Percentiles rank a stretch among this genome's conserved stretches.
Conservation (phyloP, 2,797 vertebrate species). For the Macroramphosus scolopax region DNA sequence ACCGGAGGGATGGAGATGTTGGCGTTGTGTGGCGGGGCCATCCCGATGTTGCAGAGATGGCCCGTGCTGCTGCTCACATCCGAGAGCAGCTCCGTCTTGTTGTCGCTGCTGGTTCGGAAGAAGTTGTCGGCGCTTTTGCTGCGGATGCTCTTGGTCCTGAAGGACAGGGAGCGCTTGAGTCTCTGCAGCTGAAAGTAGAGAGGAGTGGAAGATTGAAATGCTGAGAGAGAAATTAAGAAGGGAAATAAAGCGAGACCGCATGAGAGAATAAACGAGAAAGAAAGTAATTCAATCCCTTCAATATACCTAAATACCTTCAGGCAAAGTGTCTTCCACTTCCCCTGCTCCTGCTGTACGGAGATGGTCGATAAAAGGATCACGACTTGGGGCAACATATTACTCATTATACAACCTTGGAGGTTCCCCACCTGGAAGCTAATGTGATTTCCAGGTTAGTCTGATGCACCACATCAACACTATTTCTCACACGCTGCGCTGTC, state of each 20-base stretch:
- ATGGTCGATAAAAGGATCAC: slow-evolving; percentile 4
- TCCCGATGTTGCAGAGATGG: slow-evolving; percentile 78
- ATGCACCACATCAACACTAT: slow-evolving; percentile 37
- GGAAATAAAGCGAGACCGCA: too few relatives aligned
- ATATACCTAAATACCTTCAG: slow-evolving; percentile 9
- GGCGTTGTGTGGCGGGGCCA: slow-evolving; percentile 72
- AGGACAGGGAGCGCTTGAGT: slow-evolving; percentile 94
- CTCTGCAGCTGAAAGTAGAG: slow-evolving; percentile 86
- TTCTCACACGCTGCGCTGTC: slow-evolving; percentile 49
- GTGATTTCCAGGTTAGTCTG: slow-evolving; percentile 41
- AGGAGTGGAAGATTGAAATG: slow-evolving; percentile 9
- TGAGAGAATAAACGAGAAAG: too few relatives aligned
- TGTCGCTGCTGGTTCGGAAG: slow-evolving; percentile 87
- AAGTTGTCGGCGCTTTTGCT: slow-evolving; percentile 99
- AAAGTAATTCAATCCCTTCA: slow-evolving; percentile 19
- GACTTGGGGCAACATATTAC: too few relatives aligned
- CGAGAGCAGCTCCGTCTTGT: slow-evolving; percentile 84
- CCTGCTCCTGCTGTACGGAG: slow-evolving; percentile 1
- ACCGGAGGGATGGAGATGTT: slow-evolving; percentile 75
- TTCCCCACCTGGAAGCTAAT: slow-evolving; percentile 51
- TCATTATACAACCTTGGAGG: slow-evolving; percentile 20
- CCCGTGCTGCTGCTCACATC: slow-evolving; percentile 88
- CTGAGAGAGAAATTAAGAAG: background rate
- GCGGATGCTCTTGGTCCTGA: slow-evolving; percentile 96
- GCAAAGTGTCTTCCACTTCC: slow-evolving; percentile 1